Base-by-base conservation (phyloP, 1,140 invertebrate genomes). In the Mercenaria mercenaria region DNA sequence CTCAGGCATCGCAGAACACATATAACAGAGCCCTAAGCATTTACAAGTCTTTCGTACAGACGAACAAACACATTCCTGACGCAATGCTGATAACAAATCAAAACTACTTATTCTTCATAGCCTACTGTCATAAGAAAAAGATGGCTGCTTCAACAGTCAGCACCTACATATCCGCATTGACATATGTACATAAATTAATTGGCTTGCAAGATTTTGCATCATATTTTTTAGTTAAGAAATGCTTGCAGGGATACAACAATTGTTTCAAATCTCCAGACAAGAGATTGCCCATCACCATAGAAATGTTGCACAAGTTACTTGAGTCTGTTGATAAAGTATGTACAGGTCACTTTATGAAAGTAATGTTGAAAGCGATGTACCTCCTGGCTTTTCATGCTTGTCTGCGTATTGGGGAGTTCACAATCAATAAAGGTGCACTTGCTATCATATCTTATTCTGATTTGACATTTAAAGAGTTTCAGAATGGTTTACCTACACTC, bases 101-200 rank as follows among this genome's bases (percentile, higher is more conserved):
- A 37, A 3, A 13, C 34, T 59, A 37, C 61, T n/a, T 39, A 6
- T 32, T n/a, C 47, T 82, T 59, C 32, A 82, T 61, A 50, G 67
- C 50, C 8, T 32, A 82, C 20, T 47, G 56, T 23, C 61, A 82
- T 32, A 23, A 11, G 3, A 56, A 32, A 32, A 13, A 82, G 20
- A 13, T 59, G 32, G 47, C 34, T 15, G 56, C 56, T 11, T 59
- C 34, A 13, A 59, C 56, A 37, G 61, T 43, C 20, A 26, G 13
- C 10, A 47, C 80, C 11, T 50, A 82, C 56, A 59, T 81, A n/a
- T 82, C 80, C 8, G 80, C 80, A 26, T 50, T 82, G 41, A 61
- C 50, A 11, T 82, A 59, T 50, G 34, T 61, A 15, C 80, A 56
- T 50, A 56, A 82, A 61, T n/a, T 61, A 29, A 3, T 10, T 29